Percentiles rank a stretch among this genome's conserved stretches.
Conservation (phyloP, 2,888 invertebrate genomes). For the Adelognathus sp. region DNA sequence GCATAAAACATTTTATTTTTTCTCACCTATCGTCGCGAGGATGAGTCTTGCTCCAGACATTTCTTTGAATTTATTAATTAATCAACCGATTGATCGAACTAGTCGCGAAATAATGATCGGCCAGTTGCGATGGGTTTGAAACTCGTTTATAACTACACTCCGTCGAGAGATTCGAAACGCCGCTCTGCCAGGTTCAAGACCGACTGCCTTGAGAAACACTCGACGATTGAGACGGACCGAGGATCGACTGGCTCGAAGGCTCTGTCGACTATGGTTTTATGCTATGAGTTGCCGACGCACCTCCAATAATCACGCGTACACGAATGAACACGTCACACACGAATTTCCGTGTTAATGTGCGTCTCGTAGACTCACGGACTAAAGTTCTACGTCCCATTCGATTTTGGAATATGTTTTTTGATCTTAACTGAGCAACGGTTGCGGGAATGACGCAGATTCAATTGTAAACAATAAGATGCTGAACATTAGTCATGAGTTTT, state of each 20-base stretch:
- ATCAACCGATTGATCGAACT: neutral
- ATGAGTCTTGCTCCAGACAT: neutral
- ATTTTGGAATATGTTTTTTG: neutral
- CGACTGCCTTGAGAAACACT: neutral
- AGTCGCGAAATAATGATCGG: neutral
- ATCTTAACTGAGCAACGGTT: neutral
- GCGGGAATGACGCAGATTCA: neutral
- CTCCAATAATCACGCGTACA: neutral
- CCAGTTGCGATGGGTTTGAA: too few relatives aligned
- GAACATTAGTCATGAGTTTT: neutral
- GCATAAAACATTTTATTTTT: neutral
- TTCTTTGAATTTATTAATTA: neutral
- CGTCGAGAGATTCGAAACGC: neutral
- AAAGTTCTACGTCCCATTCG: neutral
- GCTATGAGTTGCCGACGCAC: constrained; percentile 35
- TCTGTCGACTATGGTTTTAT: constrained; percentile 53
- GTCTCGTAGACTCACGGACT: neutral
- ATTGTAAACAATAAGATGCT: neutral
- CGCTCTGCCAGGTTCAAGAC: neutral
- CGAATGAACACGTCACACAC: neutral
- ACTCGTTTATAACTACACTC: neutral
- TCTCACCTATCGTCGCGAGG: neutral
- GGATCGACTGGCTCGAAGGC: constrained; percentile 39
- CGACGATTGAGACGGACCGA: neutral
- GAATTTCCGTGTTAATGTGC: neutral